These are phyloP conservation scores for Acromyrmex echinatior DNA, from an alignment of 1,140 invertebrate species.

Conservation along the genomic window DNA sequence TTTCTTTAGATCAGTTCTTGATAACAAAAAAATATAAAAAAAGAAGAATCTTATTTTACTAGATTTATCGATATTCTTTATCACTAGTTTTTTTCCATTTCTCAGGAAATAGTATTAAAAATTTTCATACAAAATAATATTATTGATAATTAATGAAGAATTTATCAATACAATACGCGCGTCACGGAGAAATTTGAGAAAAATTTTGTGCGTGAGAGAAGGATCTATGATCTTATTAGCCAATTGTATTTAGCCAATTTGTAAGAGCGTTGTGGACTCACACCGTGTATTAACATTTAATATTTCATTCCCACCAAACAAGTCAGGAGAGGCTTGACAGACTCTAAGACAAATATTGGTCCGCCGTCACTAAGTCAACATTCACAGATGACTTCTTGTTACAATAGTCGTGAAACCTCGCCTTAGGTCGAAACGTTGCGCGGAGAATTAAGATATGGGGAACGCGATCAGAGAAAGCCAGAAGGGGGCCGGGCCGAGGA, in stretches of 20 bases:
- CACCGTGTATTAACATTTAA: conserved; percentile 42
- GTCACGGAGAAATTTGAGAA: not conserved
- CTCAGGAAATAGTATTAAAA: not conserved
- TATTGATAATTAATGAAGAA: not conserved
- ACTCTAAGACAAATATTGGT: conserved; percentile 46
- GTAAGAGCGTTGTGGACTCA: not conserved
- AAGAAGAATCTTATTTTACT: not conserved
- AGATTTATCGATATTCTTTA: not conserved
- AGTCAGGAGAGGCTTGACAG: not conserved
- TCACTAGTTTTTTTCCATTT: not conserved
- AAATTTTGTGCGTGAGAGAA: not conserved
- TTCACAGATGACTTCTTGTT: conserved; percentile 56
- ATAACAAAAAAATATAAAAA: not conserved
- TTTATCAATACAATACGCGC: not conserved
- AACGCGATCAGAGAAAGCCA: conserved; percentile 25
- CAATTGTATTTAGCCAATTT: not conserved
- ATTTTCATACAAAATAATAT: not conserved
- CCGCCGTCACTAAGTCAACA: conserved; percentile 58
- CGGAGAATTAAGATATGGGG: conserved; percentile 68
- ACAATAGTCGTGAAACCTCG: conserved; percentile 59
- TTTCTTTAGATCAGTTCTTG: conserved; percentile 10
- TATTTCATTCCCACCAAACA: conserved; percentile 39
- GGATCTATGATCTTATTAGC: not conserved
- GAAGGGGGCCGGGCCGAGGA: not conserved
- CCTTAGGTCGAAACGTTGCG: conserved; percentile 27